Conservation (phyloP, 2,888 invertebrate genomes). For the Luperina nickerlii region DNA sequence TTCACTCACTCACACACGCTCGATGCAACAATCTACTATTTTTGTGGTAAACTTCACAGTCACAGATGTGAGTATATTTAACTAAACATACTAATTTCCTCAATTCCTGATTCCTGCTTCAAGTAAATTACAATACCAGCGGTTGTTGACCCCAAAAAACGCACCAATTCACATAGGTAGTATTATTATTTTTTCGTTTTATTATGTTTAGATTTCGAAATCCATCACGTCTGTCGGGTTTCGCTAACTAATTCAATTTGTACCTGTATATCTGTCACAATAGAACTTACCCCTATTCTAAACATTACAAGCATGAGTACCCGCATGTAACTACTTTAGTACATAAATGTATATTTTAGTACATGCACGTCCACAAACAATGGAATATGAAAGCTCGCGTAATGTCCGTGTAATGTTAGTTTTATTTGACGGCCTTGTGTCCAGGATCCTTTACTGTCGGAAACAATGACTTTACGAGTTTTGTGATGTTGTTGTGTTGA, state of each 20-base stretch:
- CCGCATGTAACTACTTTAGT: not conserved
- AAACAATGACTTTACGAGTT: slow-evolving; percentile 33
- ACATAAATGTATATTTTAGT: not conserved
- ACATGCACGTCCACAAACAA: slow-evolving; percentile 31
- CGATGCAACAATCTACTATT: too few relatives aligned
- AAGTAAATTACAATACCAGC: too few relatives aligned
- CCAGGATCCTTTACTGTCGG: slow-evolving; percentile 21
- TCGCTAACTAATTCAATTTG: not conserved
- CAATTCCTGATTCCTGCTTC: too few relatives aligned
- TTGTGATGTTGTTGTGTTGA: slow-evolving; percentile 12
- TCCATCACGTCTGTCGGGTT: not conserved
- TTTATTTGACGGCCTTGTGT: slow-evolving; percentile 33
- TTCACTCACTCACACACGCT: too few relatives aligned
- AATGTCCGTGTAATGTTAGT: slow-evolving; percentile 35
- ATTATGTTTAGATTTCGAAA: not conserved
- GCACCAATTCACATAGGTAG: too few relatives aligned
- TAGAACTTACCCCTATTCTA: not conserved
- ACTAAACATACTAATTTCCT: too few relatives aligned
- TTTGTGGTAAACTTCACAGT: too few relatives aligned
- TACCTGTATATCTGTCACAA: not conserved
- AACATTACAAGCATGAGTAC: not conserved
- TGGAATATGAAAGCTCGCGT: slow-evolving; percentile 20
- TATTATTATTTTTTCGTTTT: too few relatives aligned
- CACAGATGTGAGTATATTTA: too few relatives aligned
- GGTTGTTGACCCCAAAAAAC: too few relatives aligned